Evolutionary conservation across 2,113 vertebrate genomes (phyloP).

Genomic region (Empidonax alnorum): DNA sequence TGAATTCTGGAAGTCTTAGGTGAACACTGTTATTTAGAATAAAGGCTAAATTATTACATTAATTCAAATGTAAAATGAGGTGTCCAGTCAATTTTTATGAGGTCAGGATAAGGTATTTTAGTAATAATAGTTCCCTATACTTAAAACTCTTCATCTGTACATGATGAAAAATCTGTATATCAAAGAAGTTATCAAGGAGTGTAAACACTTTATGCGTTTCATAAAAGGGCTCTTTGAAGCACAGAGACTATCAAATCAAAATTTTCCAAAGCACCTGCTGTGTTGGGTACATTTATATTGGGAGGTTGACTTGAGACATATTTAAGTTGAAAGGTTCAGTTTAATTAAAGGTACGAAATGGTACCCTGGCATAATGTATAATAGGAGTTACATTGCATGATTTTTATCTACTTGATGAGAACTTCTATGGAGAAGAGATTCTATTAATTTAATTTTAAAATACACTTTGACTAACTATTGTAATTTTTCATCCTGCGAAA

Average conservation of each 20-base stretch:
- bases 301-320: not conserved
- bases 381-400: not conserved
- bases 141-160: not conserved
- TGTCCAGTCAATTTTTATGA: not conserved
- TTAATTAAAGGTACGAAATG: not conserved
- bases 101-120: not conserved
- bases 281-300: not conserved
- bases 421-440: not conserved
- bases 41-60: not conserved
- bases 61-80: conserved; percentile 6
- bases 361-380: not conserved
- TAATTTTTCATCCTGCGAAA: not conserved
- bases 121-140: not conserved
- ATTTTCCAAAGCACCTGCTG: not conserved
- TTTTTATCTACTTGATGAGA: conserved; percentile 4
- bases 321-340: not conserved
- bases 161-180: not conserved
- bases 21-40: conserved; percentile 3
- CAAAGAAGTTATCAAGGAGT: conserved; percentile 5
- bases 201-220: not conserved
- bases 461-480: not conserved
- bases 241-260: not conserved
- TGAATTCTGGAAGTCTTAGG: not conserved
- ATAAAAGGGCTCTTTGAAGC: not conserved
- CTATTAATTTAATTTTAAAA: not conserved